These are phyloP conservation scores for Chamaea fasciata DNA, from an alignment of 2,113 vertebrate genomes.

Conservation along the genomic window DNA sequence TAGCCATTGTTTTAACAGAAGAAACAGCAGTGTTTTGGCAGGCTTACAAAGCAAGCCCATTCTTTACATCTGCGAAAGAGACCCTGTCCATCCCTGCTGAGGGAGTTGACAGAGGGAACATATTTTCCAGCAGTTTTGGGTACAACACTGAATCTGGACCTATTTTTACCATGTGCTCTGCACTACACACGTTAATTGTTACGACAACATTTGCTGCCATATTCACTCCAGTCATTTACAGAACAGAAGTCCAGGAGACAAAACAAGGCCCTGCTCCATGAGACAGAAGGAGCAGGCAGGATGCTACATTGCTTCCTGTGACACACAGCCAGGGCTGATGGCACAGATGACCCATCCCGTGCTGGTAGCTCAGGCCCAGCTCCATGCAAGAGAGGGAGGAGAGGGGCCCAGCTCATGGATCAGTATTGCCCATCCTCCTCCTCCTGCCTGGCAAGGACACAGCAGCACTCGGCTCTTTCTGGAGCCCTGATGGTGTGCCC, in stretches of 20 bases:
- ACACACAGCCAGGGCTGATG: background rate
- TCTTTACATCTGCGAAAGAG: background rate
- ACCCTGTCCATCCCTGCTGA: background rate
- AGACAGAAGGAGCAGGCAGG: conserved; percentile 17
- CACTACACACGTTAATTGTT: background rate
- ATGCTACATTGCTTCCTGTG: conserved; percentile 5
- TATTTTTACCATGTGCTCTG: background rate
- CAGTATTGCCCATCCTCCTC: background rate
- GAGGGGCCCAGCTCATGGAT: background rate
- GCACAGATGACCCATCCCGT: background rate
- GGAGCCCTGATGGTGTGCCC: background rate
- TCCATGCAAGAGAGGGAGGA: background rate
- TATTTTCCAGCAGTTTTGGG: background rate
- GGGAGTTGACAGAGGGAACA: conserved; percentile 2
- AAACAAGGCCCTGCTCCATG: background rate
- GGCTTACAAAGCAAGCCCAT: background rate
- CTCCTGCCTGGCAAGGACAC: rapidly evolving
- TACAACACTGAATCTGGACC: background rate
- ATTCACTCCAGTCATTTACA: background rate
- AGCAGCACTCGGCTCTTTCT: background rate
- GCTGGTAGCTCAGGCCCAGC: background rate
- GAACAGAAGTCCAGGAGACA: background rate
- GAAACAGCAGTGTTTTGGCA: background rate
- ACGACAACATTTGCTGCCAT: background rate
- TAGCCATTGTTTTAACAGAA: background rate